Base-by-base conservation (phyloP, 1,140 invertebrate species). In the Nasonia giraulti region DNA sequence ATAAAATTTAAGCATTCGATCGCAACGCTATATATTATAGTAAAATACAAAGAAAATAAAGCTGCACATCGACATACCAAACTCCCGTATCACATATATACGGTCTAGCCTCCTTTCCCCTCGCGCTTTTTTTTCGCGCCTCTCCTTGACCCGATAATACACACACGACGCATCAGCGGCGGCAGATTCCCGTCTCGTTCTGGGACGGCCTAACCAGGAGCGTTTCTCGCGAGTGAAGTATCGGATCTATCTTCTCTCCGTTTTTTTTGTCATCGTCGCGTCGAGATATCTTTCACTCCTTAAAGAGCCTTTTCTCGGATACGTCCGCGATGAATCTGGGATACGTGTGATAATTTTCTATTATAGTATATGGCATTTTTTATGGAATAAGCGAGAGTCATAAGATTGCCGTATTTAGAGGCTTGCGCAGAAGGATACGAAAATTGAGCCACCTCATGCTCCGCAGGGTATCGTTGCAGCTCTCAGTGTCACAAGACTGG, bases 191-290 rank as follows among this genome's bases (percentile, higher is more conserved):
- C 77, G 83, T 75, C 69, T 31, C 17, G 83, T 80, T 84, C 50
- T 80, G 55, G 83, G 78, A 31, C 78, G 31, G 14, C 83, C 83
- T 84, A 80, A 84, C 40, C 47, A 40, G 75, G 77, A 66, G 37
- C 47, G 76, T 71, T 23, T 69, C 40, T n/a, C 68, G 62, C 50
- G 37, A 47, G 1, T 2, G 23, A 33, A 71, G 31, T 33, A 80
- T 71, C 37, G 20, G 20, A 62, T n/a, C 12, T 55, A 55, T 66
- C 33, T 37, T 37, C 33, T 37, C 33, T 37, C 33, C 40, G 68
- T 23, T 44, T 20, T 8, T 73, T 62, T 74, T 40, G 44, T 50
- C 66, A 27, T 40, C 33, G 20, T 37, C 17, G 7, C 7, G 20
- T 40, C 20, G 66, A 68, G 23, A 40, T 80, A 66, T 81, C 27